Conservation (phyloP, 2,113 vertebrate genomes). For the Turnix velox region DNA sequence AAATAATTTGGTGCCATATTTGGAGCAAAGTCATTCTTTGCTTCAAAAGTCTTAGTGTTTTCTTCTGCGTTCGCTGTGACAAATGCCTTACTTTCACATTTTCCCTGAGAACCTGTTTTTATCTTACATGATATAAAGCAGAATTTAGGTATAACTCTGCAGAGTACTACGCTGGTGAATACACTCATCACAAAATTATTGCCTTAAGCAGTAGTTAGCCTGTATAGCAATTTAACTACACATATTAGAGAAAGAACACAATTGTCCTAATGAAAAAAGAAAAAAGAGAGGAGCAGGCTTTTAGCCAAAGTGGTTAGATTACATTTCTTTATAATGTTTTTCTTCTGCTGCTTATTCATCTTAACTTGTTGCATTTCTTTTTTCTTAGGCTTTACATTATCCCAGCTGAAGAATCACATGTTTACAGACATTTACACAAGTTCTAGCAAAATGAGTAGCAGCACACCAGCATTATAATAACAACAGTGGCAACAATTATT, state of each 20-base stretch:
- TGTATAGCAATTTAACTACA: not conserved
- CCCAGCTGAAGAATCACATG: not conserved
- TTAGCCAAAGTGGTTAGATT: not conserved
- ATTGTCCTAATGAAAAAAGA: not conserved
- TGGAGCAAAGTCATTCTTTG: not conserved
- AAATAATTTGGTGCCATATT: not conserved
- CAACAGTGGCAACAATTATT: not conserved
- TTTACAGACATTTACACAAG: not conserved
- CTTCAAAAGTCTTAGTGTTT: not conserved
- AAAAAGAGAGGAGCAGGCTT: accelerated
- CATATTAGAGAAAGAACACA: not conserved
- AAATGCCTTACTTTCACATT: not conserved
- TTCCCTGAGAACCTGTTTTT: not conserved
- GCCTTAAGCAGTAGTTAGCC: not conserved
- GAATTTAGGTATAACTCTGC: not conserved
- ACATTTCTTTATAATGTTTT: not conserved
- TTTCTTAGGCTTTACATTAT: not conserved
- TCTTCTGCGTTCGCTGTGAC: not conserved
- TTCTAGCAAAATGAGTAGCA: not conserved
- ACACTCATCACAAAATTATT: not conserved
- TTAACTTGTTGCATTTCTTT: not conserved
- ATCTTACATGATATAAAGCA: not conserved
- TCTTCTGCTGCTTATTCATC: not conserved
- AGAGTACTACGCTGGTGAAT: not conserved
- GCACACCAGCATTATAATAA: not conserved